Percentiles rank a stretch among this genome's conserved stretches.
phyloP scores from a whole-genome alignment of 1,140 invertebrate species.

The Apis florea region DNA sequence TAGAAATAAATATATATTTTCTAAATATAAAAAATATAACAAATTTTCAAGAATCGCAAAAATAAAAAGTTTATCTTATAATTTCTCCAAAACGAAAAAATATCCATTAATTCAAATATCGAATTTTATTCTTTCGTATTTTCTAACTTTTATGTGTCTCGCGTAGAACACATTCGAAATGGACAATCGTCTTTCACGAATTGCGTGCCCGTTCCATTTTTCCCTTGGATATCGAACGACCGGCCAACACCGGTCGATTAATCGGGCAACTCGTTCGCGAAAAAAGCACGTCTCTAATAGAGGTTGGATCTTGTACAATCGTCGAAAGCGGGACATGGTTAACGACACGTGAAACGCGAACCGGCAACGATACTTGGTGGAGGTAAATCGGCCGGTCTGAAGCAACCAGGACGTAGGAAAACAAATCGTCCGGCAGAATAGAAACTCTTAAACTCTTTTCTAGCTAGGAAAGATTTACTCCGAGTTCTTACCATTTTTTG shows the following conservation, averaged over 20 bases:
- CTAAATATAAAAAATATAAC: too few relatives aligned
- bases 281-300: constrained; percentile 29
- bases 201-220: background rate
- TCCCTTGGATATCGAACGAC: background rate
- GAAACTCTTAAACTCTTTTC: background rate
- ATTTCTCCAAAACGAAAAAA: too few relatives aligned
- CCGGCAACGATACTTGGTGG: constrained; percentile 12
- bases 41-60: too few relatives aligned
- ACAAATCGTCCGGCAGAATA: constrained; percentile 23
- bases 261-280: background rate
- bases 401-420: constrained; percentile 9
- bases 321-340: constrained; percentile 38
- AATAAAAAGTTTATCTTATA: too few relatives aligned
- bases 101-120: background rate
- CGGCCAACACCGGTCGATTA: background rate
- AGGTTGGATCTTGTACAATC: background rate
- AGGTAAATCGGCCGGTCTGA: constrained; percentile 26
- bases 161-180: background rate
- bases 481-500: background rate
- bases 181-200: background rate
- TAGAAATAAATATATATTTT: too few relatives aligned
- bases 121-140: background rate
- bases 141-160: background rate
- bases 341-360: constrained; percentile 44
- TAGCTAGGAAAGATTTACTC: background rate